These are phyloP conservation scores for Cosmopolites sordidus DNA, from an alignment of 2,888 invertebrate genomes.

Conservation along the genomic window DNA sequence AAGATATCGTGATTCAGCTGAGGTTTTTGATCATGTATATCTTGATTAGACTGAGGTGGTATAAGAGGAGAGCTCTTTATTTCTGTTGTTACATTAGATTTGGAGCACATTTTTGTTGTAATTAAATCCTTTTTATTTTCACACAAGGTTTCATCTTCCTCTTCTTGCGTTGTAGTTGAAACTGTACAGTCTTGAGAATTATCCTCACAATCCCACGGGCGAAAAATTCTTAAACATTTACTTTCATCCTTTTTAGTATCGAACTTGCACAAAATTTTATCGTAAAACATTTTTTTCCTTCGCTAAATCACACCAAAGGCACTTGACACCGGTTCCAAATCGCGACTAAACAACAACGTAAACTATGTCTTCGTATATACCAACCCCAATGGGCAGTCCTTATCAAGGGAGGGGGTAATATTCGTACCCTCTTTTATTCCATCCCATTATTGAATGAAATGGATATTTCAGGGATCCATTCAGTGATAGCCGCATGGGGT, in stretches of 20 bases:
- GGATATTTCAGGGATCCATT: constrained; percentile 41
- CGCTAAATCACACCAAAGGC: constrained; percentile 32
- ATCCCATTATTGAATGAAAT: constrained; percentile 44
- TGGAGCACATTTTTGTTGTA: neutral
- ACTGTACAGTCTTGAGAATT: constrained; percentile 55
- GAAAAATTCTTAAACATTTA: constrained; percentile 36
- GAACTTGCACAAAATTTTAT: constrained; percentile 24
- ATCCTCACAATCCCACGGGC: constrained; percentile 37
- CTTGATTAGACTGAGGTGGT: neutral
- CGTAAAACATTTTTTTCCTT: constrained; percentile 35
- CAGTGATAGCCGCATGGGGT: constrained; percentile 28
- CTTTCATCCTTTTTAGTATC: constrained; percentile 26
- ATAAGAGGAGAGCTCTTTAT: neutral
- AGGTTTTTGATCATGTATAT: neutral
- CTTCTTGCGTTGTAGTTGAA: constrained; percentile 53
- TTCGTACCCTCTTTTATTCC: constrained; percentile 45
- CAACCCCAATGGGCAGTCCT: constrained; percentile 40
- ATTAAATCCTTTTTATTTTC: neutral
- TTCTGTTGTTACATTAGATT: constrained; percentile 1
- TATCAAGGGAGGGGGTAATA: constrained; percentile 45
- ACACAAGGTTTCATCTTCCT: constrained; percentile 16
- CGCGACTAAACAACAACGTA: neutral
- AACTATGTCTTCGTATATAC: constrained; percentile 14
- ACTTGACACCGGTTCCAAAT: constrained; percentile 26
- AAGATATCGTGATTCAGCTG: neutral